These are phyloP conservation scores for Dromiciops gliroides DNA, from an alignment of 2,113 vertebrate genomes.

Conservation along the genomic window DNA sequence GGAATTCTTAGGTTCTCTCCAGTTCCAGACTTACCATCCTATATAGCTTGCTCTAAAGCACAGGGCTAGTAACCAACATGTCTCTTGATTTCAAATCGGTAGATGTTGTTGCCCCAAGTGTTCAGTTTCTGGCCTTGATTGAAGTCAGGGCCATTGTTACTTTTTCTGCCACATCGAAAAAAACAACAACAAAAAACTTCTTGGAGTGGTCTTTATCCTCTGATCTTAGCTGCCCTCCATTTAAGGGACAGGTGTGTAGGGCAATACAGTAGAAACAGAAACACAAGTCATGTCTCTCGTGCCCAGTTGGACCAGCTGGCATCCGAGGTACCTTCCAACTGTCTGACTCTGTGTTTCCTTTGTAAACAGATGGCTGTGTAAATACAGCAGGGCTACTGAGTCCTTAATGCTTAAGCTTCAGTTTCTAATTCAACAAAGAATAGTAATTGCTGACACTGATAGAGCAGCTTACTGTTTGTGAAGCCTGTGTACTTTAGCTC, in stretches of 20 bases:
- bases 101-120: not conserved
- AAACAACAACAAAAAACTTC: not conserved
- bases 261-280: slow-evolving; percentile 28
- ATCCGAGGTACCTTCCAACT: not conserved
- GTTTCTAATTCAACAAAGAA: not conserved
- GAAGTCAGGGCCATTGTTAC: slow-evolving; percentile 1
- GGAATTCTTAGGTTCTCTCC: not conserved
- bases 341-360: not conserved
- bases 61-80: not conserved
- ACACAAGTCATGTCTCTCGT: slow-evolving; percentile 25
- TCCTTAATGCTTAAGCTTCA: not conserved
- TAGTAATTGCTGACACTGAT: not conserved
- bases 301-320: not conserved
- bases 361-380: slow-evolving; percentile 6
- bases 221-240: slow-evolving; percentile 3
- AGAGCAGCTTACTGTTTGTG: not conserved
- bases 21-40: not conserved
- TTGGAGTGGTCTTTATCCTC: slow-evolving; percentile 1
- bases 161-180: not conserved
- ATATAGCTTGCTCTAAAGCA: not conserved
- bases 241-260: not conserved
- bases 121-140: not conserved
- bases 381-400: not conserved
- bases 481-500: not conserved
- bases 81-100: not conserved